Evolutionary conservation across 2,797 vertebrate genomes (phyloP), one percentile per base, ranked within the genome.

Genomic region (Pseudochromis fuscus): DNA sequence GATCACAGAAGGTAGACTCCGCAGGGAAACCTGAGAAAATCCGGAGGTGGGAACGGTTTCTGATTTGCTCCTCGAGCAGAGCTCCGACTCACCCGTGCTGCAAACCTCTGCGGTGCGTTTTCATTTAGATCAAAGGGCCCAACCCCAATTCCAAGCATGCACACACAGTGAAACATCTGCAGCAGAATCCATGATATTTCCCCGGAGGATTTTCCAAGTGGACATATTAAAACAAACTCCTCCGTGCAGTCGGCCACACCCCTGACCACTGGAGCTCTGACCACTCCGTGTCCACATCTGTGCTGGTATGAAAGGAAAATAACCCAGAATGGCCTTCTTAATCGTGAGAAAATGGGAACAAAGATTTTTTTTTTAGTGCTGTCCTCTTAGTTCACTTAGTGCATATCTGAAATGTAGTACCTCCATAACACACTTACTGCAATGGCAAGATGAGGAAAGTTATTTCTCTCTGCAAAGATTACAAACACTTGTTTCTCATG

Each of bases 71-170:
- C 55, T 55, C 21, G 52, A 46, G 70, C 77, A 50, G 72, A 76
- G 69, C 76, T 73, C 31, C 9, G 40, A 65, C 82, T 87, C 65
- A 35, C 37, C 75, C n/a, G 25, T 7, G 42, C 76, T 77, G 73
- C 78, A 87, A 90, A 85, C 75, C 75, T 90, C 90, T 83, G 84
- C 25, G 85, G 89, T 81, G 73, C 62, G 4, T 88, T 92, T 91
- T 82, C 82, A 82, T 89, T 91, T 75, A 87, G 80, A 94, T 94
- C 91, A 94, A 93, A 93, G 89, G 76, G 82, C 84, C 92, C 78
- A 90, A 84, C 91, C 88, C 83, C 81, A 85, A 83, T 87, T 88
- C 87, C 82, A 88, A 85, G 84, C 83, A 89, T 85, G 86, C 90
- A 84, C 86, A 87, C 83, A 62, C 68, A 83, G 77, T 70, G 83